Base-by-base conservation (phyloP, 2,113 vertebrate genomes). In the Salminus brasiliensis region DNA sequence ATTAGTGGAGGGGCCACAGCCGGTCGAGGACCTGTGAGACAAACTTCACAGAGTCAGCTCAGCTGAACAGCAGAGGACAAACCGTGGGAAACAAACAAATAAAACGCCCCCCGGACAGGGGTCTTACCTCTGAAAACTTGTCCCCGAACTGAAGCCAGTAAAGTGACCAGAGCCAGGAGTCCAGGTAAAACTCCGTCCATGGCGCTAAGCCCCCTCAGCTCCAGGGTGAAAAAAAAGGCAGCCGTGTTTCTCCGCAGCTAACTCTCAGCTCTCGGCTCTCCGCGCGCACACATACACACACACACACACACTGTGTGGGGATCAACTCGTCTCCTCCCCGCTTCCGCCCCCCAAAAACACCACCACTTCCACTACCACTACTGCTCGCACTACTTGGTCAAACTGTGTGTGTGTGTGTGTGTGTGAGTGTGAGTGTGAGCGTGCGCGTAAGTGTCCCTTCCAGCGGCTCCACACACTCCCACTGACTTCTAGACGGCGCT, bases 161-260 rank as follows among this genome's bases (percentile, higher is more conserved):
- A 74, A 81, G 76, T 76, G 83, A 83, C 73, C 67, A 74, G 74
- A 78, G 82, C 78, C 43, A 89, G 60, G 78, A 89, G 84, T 80
- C 79, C 81, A 84, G 83, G 83, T 87, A 85, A 43, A 86, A 89
- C 67, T 85, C 83, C 85, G 63, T 87, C 86, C 88, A 89, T 89
- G 72, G 79, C 79, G 83, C 72, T 74, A 60, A 74, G n/a, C 60
- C 32, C 78, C 81, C 78, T 81, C 80, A 75, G 76, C 59, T 86
- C 81, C 83, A 70, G 84, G 82, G 78, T 62, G 47, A 83, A n/a
- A 49, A 21, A 83, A n/a, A 49, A 21, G 34, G 55, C 45, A 25
- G 60, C 23, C 16, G 27, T 72, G 76, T 72, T 74, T 74, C 83
- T 76, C 84, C 81, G 84, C 78, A 68, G 43, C 55, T 47, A 13